phyloP scores from a whole-genome alignment of 1,140 invertebrate genomes.

The Calosoma granatense region DNA sequence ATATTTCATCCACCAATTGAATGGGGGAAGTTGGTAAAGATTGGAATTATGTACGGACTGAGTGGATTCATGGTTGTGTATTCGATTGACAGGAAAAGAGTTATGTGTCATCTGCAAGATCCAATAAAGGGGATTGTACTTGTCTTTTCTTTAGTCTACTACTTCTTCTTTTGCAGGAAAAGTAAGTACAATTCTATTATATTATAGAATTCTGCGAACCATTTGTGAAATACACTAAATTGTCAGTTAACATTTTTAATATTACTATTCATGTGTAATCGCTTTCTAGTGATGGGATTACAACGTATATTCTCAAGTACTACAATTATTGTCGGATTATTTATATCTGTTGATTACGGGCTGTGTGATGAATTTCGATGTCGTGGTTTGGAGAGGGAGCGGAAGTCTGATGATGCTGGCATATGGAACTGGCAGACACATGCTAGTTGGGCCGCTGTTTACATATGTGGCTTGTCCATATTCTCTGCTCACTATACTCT shows the following conservation, averaged over 20 bases:
- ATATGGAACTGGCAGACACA: conserved; percentile 39
- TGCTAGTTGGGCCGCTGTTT: conserved; percentile 44
- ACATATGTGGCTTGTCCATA: conserved; percentile 39
- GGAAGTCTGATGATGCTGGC: conserved; percentile 35
- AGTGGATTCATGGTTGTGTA: conserved; percentile 26
- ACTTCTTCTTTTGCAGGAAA: conserved; percentile 50
- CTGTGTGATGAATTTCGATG: conserved; percentile 51
- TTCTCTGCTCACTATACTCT: conserved; percentile 44
- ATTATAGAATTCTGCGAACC: neutral
- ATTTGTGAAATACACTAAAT: neutral
- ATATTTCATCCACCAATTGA: conserved; percentile 21
- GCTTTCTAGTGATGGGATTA: conserved; percentile 45
- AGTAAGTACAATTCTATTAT: conserved; percentile 34
- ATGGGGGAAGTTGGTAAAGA: conserved; percentile 18
- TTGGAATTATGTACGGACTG: conserved; percentile 21
- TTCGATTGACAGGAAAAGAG: conserved; percentile 31
- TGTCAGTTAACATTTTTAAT: neutral
- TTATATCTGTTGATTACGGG: conserved; percentile 50
- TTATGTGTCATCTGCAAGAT: conserved; percentile 49
- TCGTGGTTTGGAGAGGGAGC: conserved; percentile 37
- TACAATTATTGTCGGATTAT: conserved; percentile 46
- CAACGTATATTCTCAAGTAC: conserved; percentile 47
- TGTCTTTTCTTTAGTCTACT: conserved; percentile 46
- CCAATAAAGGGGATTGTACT: conserved; percentile 46
- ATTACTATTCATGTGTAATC: too few relatives aligned